A percentile compares a stretch with the other conserved stretches of the same genome.
Evolutionary conservation across 2,797 vertebrate genomes (phyloP).

Genomic region (Pantherophis alleghaniensis): DNA sequence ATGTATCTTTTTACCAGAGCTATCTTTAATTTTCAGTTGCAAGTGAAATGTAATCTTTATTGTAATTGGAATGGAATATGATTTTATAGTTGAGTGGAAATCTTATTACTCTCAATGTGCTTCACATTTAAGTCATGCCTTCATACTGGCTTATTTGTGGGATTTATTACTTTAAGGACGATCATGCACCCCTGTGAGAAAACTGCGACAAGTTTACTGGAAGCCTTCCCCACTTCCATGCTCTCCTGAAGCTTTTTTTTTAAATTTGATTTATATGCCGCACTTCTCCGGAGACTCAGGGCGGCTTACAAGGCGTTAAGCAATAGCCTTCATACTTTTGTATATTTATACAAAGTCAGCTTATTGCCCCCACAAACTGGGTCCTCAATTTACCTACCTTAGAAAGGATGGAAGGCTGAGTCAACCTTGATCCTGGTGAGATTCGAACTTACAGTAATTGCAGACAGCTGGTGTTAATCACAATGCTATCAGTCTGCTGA

Average conservation of each 20-base stretch:
- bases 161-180: neutral
- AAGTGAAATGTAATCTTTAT: neutral
- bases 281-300: no score
- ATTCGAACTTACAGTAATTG: no score
- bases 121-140: neutral
- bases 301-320: no score
- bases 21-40: neutral
- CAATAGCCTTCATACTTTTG: no score
- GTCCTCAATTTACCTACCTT: no score
- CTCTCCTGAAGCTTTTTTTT: neutral
- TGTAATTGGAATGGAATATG: neutral
- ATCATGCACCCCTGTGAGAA: neutral
- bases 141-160: neutral
- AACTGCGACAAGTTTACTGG: neutral
- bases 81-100: neutral
- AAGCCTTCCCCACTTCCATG: neutral
- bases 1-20: neutral
- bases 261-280: no score
- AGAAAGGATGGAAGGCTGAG: no score
- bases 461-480: no score
- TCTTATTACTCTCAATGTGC: neutral
- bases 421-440: no score
- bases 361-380: no score
- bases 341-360: no score
- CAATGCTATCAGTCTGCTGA: no score